phyloP scores from a whole-genome alignment of 2,113 vertebrate species.

The Riparia riparia region DNA sequence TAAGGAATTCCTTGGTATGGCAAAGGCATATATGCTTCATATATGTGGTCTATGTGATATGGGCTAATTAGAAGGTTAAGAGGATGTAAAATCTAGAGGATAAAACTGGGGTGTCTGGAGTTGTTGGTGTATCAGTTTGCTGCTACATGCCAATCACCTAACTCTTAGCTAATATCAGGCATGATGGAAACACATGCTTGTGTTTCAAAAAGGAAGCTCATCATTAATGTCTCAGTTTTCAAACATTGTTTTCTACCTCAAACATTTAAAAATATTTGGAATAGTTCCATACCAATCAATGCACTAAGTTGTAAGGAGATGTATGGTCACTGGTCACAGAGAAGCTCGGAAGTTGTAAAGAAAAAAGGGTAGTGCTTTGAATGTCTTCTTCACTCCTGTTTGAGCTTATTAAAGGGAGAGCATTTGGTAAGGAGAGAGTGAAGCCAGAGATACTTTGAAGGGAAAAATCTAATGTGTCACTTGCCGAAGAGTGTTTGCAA shows the following conservation, averaged over 20 bases:
- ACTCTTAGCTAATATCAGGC: not conserved
- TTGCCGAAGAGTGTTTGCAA: not conserved
- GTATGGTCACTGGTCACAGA: not conserved
- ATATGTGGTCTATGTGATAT: not conserved
- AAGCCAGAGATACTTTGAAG: not conserved
- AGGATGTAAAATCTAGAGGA: not conserved
- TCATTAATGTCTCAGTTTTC: not conserved
- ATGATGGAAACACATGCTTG: not conserved
- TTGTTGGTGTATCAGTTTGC: not conserved
- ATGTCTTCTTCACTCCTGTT: not conserved
- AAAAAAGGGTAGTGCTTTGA: not conserved
- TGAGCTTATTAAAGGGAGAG: not conserved
- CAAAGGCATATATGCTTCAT: not conserved
- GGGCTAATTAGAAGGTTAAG: not conserved
- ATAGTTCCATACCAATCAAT: not conserved
- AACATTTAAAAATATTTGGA: not conserved
- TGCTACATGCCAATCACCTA: not conserved
- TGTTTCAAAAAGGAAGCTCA: not conserved
- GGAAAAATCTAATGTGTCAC: not conserved
- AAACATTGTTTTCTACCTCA: not conserved
- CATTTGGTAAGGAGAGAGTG: not conserved
- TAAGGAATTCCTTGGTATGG: not conserved
- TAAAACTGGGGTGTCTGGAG: not conserved
- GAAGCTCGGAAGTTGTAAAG: not conserved
- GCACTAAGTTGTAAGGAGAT: not conserved